Evolutionary conservation across 2,888 invertebrate species (phyloP), one percentile per base, ranked within the genome.

Genomic region (Subacronicta megacephala): DNA sequence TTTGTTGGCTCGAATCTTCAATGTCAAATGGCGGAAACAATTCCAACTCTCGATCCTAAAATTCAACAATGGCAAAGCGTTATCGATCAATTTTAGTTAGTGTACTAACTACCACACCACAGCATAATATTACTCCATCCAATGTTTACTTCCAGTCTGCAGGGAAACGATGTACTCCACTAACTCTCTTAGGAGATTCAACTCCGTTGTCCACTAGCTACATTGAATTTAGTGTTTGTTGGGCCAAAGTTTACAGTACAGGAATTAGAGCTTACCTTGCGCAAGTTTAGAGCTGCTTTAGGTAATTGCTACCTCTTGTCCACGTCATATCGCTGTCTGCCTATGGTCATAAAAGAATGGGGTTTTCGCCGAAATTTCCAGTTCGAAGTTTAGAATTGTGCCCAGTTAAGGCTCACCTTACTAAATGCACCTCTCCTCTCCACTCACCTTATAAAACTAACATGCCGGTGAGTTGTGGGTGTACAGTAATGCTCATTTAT

Each of bases 171-270:
- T 46, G 38, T 62, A 37, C 20, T 46, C 35, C 16, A 61, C 46
- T 44, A 61, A 61, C 50, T 66, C 62, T 60, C 64, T 4, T 15
- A 45, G 33, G 47, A 65, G 47, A 38, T 50, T 57, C 38, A 13
- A 33, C 37, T 41, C 2, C 17, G 49, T 46, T 62, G 65, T 66
- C 62, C 66, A 66, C 62, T 55, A n/a, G 51, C 41, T 62, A 57
- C 71, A 73, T 73, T 67, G 64, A 73, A 73, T 73, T 73, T 70
- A 72, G 64, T 72, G 72, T 63, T 70, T 67, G 72, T 64, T 67
- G 36, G 40, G 23, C 26, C 17, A 44, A 72, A 73, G 67, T 72
- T 72, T 73, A 37, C n/a, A 16, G 37, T 43, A 7, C 26, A 37
- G 47, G 41, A 66, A 66, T 62, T 49, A 57, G 18, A 43, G 23